Percentiles rank a stretch among this genome's conserved stretches.
Evolutionary conservation across 2,797 vertebrate genomes (phyloP).

Genomic region (Cyprinodon diabolis): DNA sequence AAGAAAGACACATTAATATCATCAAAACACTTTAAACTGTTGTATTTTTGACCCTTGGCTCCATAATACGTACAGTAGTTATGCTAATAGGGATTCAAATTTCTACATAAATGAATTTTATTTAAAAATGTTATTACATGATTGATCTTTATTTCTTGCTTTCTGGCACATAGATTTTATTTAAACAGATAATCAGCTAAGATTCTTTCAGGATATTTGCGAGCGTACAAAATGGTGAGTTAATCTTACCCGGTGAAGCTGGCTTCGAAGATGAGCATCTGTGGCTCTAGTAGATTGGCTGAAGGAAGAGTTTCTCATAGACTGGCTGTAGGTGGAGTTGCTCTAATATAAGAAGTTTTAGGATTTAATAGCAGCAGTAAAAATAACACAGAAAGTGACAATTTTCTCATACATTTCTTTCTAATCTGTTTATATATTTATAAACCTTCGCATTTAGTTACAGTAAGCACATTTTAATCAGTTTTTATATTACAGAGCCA

Average conservation of each 20-base stretch:
- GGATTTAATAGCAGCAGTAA: not conserved
- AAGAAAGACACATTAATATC: not conserved
- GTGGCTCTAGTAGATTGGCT: slow-evolving; percentile 19
- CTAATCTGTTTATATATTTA: not conserved
- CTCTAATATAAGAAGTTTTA: slow-evolving; percentile 42
- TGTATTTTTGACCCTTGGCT: not conserved
- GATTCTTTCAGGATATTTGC: not conserved
- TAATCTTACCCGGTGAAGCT: slow-evolving; percentile 60
- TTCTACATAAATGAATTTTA: not conserved
- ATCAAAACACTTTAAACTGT: not conserved
- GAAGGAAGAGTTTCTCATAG: not conserved
- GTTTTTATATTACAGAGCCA: not conserved
- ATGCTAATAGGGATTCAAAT: not conserved
- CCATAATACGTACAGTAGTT: not conserved
- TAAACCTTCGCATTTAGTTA: not conserved
- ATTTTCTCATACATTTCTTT: not conserved
- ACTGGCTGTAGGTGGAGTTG: slow-evolving; percentile 10
- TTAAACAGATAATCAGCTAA: not conserved
- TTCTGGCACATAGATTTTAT: not conserved
- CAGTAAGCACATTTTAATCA: not conserved
- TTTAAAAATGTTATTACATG: not conserved
- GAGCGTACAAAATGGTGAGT: not conserved
- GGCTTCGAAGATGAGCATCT: not conserved
- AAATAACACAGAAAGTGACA: not conserved
- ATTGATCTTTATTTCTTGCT: not conserved